phyloP scores from a whole-genome alignment of 2,113 vertebrate genomes.

The Meleagris gallopavo region DNA sequence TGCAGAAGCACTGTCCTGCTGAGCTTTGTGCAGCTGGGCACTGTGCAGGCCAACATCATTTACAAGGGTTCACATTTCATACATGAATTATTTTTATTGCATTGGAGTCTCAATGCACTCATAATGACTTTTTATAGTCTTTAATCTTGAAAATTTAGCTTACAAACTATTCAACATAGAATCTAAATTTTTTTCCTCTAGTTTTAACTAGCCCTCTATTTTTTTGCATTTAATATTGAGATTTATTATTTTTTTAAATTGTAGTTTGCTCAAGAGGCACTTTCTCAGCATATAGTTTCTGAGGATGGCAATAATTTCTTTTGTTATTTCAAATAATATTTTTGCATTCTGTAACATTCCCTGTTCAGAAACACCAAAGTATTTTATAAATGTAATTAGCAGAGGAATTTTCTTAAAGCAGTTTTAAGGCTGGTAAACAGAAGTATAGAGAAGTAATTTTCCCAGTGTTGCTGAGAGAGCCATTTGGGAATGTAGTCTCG shows the following conservation, averaged over 20 bases:
- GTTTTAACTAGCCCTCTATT: not conserved
- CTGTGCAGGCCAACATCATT: not conserved
- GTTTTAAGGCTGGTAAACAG: not conserved
- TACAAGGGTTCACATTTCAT: not conserved
- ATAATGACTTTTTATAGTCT: not conserved
- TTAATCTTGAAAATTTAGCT: not conserved
- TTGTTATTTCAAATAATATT: not conserved
- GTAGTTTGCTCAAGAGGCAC: not conserved
- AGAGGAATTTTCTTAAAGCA: not conserved
- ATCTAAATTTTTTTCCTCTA: not conserved
- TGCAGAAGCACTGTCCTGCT: not conserved
- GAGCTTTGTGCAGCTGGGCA: not conserved
- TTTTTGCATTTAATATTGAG: not conserved
- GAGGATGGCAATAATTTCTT: not conserved
- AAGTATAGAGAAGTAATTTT: not conserved
- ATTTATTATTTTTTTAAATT: slow-evolving; percentile 9
- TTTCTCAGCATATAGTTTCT: not conserved
- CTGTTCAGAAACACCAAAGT: not conserved
- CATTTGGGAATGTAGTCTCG: not conserved
- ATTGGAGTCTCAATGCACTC: not conserved
- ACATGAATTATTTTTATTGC: not conserved
- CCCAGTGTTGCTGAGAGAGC: not conserved
- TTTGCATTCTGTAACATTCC: not conserved
- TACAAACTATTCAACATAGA: not conserved
- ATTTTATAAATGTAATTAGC: not conserved